Base-by-base conservation (phyloP, 2,797 vertebrate genomes). In the Sardinella longiceps region DNA sequence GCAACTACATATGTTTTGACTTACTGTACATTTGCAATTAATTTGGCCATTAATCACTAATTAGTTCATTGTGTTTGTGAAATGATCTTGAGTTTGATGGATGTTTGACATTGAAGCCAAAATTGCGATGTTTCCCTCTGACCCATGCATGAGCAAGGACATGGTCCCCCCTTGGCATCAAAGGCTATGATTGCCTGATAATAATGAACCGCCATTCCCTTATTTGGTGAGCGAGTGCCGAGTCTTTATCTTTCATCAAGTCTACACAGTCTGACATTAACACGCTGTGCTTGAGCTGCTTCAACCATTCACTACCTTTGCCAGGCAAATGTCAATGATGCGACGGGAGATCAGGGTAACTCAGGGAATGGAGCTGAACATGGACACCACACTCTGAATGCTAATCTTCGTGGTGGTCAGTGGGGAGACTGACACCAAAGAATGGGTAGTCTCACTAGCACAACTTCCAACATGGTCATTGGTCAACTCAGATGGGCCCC, bases 301-400 rank as follows among this genome's bases (percentile, higher is more conserved):
- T 77, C 20, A 77, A 7, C 70, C 33, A 77, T 77, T 77, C 70
- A 77, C 14, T 77, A 43, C 33, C 37, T 7, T 20, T 77, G 70
- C 70, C 37, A 77, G 37, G 37, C 33, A 77, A 77, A 77, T 77
- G 70, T 77, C 37, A 77, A 77, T 77, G 70, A 77, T 20, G 70
- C 37, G 15, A 77, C 70, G 23, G 70, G 70, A 77, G 37, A 77
- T 43, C 70, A 39, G 33, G 20, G 70, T 43, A 9, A 43, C 70
- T 77, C 33, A 77, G 70, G 18, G 70, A 77, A 39, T 43, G 37
- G 25, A 39, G 37, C 37, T 37, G 20, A 18, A 77, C 70, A 43
- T 77, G 39, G 23, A 23, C 15, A 18, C 33, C 18, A 43, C 18
- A 39, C 7, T 39, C 5, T 2, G 33, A 39, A 77, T 77, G 70